Evolutionary conservation across 2,797 vertebrate genomes (phyloP).

Genomic region (Corythornis leucogaster): DNA sequence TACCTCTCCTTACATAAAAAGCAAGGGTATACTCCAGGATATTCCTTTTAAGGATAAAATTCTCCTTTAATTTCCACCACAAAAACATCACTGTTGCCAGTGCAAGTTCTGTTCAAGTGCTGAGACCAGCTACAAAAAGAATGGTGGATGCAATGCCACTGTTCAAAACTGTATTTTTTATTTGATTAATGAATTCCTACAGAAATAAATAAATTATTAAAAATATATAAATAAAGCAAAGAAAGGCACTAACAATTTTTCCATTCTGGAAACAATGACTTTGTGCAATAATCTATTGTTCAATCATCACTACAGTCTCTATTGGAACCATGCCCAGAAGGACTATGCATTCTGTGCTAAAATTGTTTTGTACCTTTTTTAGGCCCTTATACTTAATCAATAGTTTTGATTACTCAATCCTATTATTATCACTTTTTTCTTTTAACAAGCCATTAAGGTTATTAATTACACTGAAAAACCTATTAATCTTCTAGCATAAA

Average conservation of each 20-base stretch:
- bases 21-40: neutral
- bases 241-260: neutral
- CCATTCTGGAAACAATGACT: conserved; percentile 27
- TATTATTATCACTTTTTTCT: conserved; percentile 51
- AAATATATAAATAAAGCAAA: too few relatives aligned
- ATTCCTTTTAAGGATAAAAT: neutral
- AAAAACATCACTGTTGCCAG: neutral
- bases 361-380: neutral
- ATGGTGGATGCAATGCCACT: neutral
- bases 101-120: neutral
- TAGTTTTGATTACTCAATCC: conserved; percentile 61
- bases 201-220: too few relatives aligned
- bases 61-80: neutral
- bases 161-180: neutral
- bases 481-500: conserved; percentile 50
- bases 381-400: conserved; percentile 31
- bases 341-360: conserved; percentile 21
- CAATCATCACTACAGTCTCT: neutral
- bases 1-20: neutral
- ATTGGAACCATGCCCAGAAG: conserved; percentile 34
- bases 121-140: neutral
- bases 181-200: conserved; percentile 30
- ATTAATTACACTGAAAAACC: conserved; percentile 58
- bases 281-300: conserved; percentile 1
- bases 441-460: conserved; percentile 1